These are phyloP conservation scores for Caenorhabditis afra DNA, from an alignment of 2,888 invertebrate species.

Conservation along the genomic window DNA sequence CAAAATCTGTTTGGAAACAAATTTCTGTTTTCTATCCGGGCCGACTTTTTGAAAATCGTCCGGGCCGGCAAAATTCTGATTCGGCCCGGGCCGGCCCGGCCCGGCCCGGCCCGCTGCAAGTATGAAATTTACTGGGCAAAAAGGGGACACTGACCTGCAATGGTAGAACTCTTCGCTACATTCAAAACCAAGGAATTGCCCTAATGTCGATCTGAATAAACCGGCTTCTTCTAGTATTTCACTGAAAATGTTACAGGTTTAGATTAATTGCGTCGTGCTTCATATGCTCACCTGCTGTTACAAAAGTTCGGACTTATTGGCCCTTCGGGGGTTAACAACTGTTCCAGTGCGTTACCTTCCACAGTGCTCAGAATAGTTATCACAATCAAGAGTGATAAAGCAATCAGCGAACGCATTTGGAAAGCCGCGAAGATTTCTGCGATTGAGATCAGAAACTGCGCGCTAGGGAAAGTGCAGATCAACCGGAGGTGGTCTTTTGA, in stretches of 20 bases:
- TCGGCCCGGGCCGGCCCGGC: no score
- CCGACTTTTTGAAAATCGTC: no score
- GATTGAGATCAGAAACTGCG: slow-evolving; percentile 44
- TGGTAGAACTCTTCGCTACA: slow-evolving; percentile 79
- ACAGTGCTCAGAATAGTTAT: slow-evolving; percentile 2
- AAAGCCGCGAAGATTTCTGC: slow-evolving; percentile 2
- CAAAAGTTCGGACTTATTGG: slow-evolving; percentile 75
- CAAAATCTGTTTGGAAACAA: no score
- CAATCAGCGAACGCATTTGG: slow-evolving; percentile 24
- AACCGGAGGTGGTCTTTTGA: slow-evolving; percentile 47
- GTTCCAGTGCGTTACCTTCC: slow-evolving; percentile 62
- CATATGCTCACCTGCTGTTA: slow-evolving; percentile 74
- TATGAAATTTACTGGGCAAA: no score
- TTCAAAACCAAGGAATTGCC: slow-evolving; percentile 79
- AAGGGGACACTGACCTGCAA: slow-evolving; percentile 64
- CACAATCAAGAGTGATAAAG: slow-evolving; percentile 4
- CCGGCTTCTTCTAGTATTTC: slow-evolving; percentile 72
- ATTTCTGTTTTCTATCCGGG: no score
- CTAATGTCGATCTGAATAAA: slow-evolving; percentile 73
- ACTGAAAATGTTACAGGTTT: slow-evolving; percentile 48
- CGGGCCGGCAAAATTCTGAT: no score
- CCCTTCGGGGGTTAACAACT: slow-evolving; percentile 64
- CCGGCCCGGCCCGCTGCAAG: no score
- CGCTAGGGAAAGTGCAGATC: slow-evolving; percentile 44
- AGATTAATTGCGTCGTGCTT: no score